Conservation (phyloP, 2,113 vertebrate species). For the Chaenocephalus aceratus region DNA sequence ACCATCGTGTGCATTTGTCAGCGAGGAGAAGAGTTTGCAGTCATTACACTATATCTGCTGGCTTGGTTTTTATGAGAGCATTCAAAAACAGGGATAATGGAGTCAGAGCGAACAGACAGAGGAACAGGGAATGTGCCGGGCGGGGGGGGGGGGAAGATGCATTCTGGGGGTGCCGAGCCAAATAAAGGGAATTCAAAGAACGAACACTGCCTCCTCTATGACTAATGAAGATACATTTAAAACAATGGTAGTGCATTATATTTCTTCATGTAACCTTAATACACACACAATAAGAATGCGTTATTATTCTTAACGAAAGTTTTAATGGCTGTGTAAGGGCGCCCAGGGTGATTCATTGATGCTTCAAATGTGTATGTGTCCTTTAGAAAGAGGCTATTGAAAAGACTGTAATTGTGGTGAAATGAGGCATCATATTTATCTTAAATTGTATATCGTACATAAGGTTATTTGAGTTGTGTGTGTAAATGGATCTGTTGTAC, state of each 20-base stretch:
- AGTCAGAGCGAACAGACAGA: conserved; percentile 48
- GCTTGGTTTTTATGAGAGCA: conserved; percentile 56
- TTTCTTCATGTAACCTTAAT: conserved; percentile 19
- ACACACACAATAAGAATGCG: conserved; percentile 1
- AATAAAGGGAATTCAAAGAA: not conserved
- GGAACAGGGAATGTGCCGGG: conserved; percentile 23
- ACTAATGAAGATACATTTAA: conserved; percentile 12
- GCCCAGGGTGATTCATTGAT: conserved; percentile 27
- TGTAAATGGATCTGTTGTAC: conserved; percentile 38
- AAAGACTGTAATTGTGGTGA: conserved; percentile 27
- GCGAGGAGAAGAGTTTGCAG: conserved; percentile 24
- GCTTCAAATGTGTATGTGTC: conserved; percentile 11
- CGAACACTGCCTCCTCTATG: not conserved
- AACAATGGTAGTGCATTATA: not conserved
- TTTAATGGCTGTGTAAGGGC: conserved; percentile 1
- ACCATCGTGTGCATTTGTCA: conserved; percentile 30
- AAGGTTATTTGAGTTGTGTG: not conserved
- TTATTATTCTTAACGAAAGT: not conserved
- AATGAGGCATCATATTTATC: not conserved
- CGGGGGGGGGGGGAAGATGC: not conserved
- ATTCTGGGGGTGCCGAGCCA: not conserved
- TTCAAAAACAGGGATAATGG: conserved; percentile 60
- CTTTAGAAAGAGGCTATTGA: not conserved
- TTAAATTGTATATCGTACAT: not conserved
- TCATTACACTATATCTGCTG: conserved; percentile 52